Percentiles rank a stretch among this genome's conserved stretches.
Conservation (phyloP, 2,113 vertebrate genomes). For the Alethe castanea region DNA sequence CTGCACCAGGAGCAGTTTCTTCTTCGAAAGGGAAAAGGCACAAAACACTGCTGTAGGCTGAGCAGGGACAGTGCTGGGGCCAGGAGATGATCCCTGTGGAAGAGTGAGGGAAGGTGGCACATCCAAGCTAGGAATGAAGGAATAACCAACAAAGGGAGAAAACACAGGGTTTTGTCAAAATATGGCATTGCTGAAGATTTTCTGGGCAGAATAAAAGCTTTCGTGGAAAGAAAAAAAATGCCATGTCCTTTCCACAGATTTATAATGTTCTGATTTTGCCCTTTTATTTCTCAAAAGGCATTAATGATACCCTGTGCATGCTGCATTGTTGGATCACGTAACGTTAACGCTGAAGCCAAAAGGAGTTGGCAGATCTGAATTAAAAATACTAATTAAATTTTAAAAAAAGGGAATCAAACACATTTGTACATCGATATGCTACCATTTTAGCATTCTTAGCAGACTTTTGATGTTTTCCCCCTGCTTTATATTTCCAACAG, state of each 20-base stretch:
- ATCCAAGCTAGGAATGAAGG: neutral
- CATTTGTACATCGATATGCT: neutral
- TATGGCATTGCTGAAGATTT: neutral
- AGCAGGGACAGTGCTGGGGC: neutral
- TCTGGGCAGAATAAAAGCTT: neutral
- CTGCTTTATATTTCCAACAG: neutral
- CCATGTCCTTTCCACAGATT: neutral
- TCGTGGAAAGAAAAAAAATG: accelerated
- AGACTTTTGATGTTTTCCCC: neutral
- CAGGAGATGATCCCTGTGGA: neutral
- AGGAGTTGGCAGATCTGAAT: neutral
- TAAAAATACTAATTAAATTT: neutral
- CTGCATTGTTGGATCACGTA: neutral
- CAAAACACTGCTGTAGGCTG: neutral
- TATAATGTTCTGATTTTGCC: neutral
- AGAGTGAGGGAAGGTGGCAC: neutral
- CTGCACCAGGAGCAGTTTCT: neutral
- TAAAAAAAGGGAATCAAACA: accelerated
- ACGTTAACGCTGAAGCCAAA: neutral
- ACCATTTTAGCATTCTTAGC: neutral
- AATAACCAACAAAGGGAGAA: neutral
- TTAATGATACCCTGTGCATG: neutral
- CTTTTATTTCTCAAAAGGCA: neutral
- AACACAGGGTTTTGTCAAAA: neutral
- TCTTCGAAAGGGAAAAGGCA: neutral